These are phyloP conservation scores for Tethea ocularis DNA, from an alignment of 2,888 invertebrate genomes.

Conservation along the genomic window DNA sequence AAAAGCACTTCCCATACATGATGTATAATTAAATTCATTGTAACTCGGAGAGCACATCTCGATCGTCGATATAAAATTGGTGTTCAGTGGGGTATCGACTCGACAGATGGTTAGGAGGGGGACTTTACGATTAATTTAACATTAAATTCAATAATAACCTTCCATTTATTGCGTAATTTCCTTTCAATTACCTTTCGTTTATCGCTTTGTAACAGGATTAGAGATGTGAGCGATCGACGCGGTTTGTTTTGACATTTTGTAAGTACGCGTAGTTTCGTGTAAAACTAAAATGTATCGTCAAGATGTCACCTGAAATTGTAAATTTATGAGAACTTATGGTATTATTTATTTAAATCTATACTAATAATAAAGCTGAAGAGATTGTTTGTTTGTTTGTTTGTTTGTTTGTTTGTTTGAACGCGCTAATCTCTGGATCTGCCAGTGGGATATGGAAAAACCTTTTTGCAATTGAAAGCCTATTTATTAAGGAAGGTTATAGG, in stretches of 20 bases:
- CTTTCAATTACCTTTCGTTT: constrained; percentile 82
- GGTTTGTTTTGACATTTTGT: constrained; percentile 20
- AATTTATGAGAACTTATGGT: no score
- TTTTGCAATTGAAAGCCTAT: no score
- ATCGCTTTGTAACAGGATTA: constrained; percentile 77
- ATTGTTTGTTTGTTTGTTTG: no score
- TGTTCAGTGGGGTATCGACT: constrained; percentile 45
- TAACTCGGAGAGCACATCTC: constrained; percentile 37
- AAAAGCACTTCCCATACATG: constrained; percentile 46
- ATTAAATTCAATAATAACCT: constrained; percentile 83
- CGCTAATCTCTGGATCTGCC: no score
- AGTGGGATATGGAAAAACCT: no score
- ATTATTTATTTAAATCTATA: no score
- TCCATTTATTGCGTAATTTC: constrained; percentile 83
- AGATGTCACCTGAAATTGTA: no score
- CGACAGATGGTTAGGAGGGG: constrained; percentile 75
- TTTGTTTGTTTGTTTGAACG: no score
- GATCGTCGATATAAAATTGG: constrained; percentile 34
- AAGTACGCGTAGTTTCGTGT: no score
- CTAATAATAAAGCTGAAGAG: no score
- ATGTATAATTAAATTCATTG: constrained; percentile 52
- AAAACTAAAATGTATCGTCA: no score
- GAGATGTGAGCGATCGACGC: constrained; percentile 37
- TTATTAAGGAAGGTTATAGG: no score
- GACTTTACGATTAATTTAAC: constrained; percentile 78